phyloP scores from a whole-genome alignment of 2,797 vertebrate genomes.

The Gila robusta region DNA sequence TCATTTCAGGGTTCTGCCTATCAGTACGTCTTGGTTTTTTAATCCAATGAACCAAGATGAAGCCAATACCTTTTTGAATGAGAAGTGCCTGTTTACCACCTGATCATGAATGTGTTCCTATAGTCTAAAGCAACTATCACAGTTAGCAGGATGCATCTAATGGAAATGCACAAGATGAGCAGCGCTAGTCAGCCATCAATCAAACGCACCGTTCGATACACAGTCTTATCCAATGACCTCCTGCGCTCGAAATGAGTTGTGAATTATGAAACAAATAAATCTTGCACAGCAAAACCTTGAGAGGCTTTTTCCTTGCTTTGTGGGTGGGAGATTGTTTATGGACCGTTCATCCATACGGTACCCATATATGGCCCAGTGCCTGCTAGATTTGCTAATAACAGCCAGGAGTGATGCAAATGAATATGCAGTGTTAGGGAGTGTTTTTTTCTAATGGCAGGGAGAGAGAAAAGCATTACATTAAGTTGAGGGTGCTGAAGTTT shows the following conservation, averaged over 20 bases:
- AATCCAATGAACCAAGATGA: not conserved
- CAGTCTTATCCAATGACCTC: constrained; percentile 65
- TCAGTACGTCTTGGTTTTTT: not conserved
- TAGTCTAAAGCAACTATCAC: not conserved
- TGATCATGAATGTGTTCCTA: not conserved
- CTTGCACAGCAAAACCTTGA: constrained; percentile 53
- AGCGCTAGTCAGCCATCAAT: constrained; percentile 64
- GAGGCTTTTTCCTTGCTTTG: constrained; percentile 47
- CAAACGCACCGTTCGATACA: constrained; percentile 59
- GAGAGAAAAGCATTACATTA: constrained; percentile 48
- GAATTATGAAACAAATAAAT: constrained; percentile 75
- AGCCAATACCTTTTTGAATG: not conserved
- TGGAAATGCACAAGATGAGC: constrained; percentile 52
- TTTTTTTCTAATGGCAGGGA: constrained; percentile 29
- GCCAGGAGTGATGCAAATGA: constrained; percentile 62
- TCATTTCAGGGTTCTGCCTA: not conserved
- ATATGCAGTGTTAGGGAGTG: constrained; percentile 46
- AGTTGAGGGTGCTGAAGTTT: constrained; percentile 47
- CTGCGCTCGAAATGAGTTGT: constrained; percentile 61
- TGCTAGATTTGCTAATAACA: constrained; percentile 28
- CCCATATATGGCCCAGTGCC: constrained; percentile 40
- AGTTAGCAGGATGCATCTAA: constrained; percentile 43
- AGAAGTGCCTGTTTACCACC: not conserved
- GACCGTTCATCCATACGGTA: constrained; percentile 44
- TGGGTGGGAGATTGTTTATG: constrained; percentile 40